Base-by-base conservation (phyloP, 2,797 vertebrate species). In the Anguilla obscura region DNA sequence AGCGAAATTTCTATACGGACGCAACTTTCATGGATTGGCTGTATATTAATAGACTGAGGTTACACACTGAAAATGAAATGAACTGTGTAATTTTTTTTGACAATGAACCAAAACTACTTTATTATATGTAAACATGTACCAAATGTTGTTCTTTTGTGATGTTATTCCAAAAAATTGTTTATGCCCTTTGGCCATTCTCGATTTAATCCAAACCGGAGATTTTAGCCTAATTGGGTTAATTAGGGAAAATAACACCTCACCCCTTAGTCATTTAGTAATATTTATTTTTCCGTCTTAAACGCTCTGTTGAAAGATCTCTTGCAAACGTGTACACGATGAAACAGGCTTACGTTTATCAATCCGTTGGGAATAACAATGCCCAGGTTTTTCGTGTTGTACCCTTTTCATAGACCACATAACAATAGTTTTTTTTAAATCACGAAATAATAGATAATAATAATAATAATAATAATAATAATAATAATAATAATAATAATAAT, bases 261-360 rank as follows among this genome's bases (percentile, higher is more conserved):
- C 40, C 60, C 79, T 71, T 40, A 86, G 40, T 24, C 71, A 71
- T 86, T 88, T 76, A 88, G n/a, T 48, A 80, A 86, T 88, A 88
- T 88, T 88, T 88, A 88, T 60, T 86, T 88, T 79, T 54, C 86
- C 85, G 80, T 86, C 84, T 54, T 86, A 82, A 88, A 79, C 54
- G 79, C 63, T 48, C 85, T 33, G 79, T 85, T 88, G 88, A 88
- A 84, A 88, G 85, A 86, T 86, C 88, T 80, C 54, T 60, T 85
- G 85, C 88, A 80, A 58, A 71, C 79, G 74, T 80, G 86, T 80
- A 80, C 63, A 76, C 27, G 33, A 74, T 27, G 48, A 58, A 45
- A 86, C 10, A 79, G 74, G 74, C 16, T 79, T 79, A 82, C 6
- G 45, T 50, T 82, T 21, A 82, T 14, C 79, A 82, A 82, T 82